phyloP scores from a whole-genome alignment of 2,888 invertebrate genomes.

The Lepidocyrtoides sp. region DNA sequence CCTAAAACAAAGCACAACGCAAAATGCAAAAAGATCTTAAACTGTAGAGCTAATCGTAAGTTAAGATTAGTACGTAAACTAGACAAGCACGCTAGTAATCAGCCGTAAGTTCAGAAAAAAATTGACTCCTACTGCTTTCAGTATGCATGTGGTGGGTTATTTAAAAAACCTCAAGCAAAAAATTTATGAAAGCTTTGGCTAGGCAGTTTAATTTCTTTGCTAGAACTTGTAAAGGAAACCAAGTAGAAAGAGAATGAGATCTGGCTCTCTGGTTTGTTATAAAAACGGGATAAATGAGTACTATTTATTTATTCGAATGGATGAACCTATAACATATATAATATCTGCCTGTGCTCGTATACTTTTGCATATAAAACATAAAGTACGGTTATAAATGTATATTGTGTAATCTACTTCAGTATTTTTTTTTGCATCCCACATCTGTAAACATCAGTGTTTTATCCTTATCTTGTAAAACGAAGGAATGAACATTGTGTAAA shows the following conservation, averaged over 20 bases:
- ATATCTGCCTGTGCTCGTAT: no score
- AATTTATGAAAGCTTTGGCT: no score
- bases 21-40: no score
- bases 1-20: neutral
- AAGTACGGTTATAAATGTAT: neutral
- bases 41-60: no score
- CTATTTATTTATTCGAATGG: neutral
- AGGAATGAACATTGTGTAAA: neutral
- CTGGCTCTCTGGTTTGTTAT: neutral
- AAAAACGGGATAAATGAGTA: slow-evolving; percentile 7
- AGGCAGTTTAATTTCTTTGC: no score
- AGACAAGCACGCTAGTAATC: no score
- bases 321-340: no score
- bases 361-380: neutral
- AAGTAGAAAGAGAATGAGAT: neutral
- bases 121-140: no score
- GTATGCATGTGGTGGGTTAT: no score
- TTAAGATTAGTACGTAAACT: no score
- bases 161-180: no score
- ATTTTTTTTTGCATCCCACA: neutral
- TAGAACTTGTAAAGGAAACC: neutral
- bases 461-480: neutral
- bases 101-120: no score
- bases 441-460: neutral
- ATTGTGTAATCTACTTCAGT: neutral